Evolutionary conservation across 2,888 invertebrate genomes (phyloP), one percentile per base, ranked within the genome.

Genomic region (Agrilus biguttatus): DNA sequence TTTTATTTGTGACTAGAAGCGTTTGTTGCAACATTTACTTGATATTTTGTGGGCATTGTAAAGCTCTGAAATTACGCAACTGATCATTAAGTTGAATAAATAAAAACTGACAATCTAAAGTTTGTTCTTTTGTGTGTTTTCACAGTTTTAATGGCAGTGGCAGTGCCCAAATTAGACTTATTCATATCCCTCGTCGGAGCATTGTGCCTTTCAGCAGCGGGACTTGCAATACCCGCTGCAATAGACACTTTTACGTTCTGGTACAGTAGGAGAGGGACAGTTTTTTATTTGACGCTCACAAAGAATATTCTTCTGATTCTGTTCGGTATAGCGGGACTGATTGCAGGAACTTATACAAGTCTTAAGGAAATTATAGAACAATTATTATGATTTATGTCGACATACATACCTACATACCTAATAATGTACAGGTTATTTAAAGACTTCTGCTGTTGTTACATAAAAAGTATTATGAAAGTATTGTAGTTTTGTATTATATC

Each of bases 151-250:
- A 63, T 92, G 52, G 93, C 92, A 1, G 82, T 84, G 7, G 78
- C 84, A 1, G 83, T 93, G 45, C 92, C 93, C 0, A 80, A 85
- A 55, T 66, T 92, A 58, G 86, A 86, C 46, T 69, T 88, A 37
- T 86, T 89, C 49, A 80, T 80, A 49, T 83, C 85, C 0, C 68
- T 86, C 36, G 81, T 86, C 56, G 93, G 93, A n/a, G 91, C 93
- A 0, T 72, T 93, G 2, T 89, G 90, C 50, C 71, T 91, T 37
- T 89, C 92, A 0, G 86, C 85, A 0, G 72, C 93, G 44, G 92
- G 93, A 0, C 71, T 95, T 38, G 86, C 89, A 2, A 86, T 93
- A 62, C 93, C 93, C 8, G 90, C 93, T 1, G 69, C 90, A 48
- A 85, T 95, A 52, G 85, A 93, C 58, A 76, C 83, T 50, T 80